Evolutionary conservation across 1,140 invertebrate species (phyloP), one percentile per base, ranked within the genome.

Genomic region (Zaprionus ghesquierei): DNA sequence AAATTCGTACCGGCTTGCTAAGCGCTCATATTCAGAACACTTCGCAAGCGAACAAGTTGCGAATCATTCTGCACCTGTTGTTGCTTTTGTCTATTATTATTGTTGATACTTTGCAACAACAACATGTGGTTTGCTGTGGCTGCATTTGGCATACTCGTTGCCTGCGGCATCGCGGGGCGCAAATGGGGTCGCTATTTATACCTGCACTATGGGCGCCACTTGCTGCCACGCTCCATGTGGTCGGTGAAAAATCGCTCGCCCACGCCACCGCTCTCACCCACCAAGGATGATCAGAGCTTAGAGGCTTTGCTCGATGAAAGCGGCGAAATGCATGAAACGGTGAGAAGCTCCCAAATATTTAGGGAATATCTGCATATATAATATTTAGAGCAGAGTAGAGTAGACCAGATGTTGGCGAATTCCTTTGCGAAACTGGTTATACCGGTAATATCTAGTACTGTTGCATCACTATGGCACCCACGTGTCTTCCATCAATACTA

Each of bases 301-400:
- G 91, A 92, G 69, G 76, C 84, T 5, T 60, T 90, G 62, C 78
- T 91, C 33, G 90, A 91, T 44, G 90, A 91, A 58, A 89, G 90
- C 65, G 77, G 90, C 15, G 90, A 91, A 70, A 91, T 91, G 90
- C 90, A 91, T 23, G 90, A 91, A 87, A 91, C 90, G 90, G 90
- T 91, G 85, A 91, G 90, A 5, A 25, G 20, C 2, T 15, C 35
- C 35, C 35, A 13, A n/a, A 38, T 18, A 20, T 23, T 31, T 0
- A 35, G 29, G 18, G 18, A 1, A 22, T 20, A 46, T 3, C 22
- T 2, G n/a, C n/a, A n/a, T n/a, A n/a, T n/a, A n/a, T n/a, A n/a
- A n/a, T 5, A 12, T 46, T 10, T 22, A 20, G 9, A 46, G n/a
- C 6, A 41, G 5, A 15, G 35, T 15, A 41, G 35, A 5, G 15